Evolutionary conservation across 2,113 vertebrate genomes (phyloP), one percentile per base, ranked within the genome.

Genomic region (Oncorhynchus kisutch): DNA sequence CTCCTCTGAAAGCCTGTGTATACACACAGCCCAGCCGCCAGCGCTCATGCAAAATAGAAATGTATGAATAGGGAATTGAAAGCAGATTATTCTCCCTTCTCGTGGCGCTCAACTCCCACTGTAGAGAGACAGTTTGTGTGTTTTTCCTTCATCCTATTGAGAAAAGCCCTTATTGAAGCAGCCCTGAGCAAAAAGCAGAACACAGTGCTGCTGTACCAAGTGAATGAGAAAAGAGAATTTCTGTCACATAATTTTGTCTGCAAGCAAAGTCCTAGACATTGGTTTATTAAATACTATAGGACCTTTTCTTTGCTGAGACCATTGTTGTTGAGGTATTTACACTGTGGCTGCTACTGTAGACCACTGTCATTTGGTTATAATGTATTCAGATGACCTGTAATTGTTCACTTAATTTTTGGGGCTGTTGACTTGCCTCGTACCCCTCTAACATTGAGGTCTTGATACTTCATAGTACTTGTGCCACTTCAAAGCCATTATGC

Each of bases 31-130:
- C 39, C 80, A 72, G 59, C 59, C 75, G 5, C 78, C 1, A 11
- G 82, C 78, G 79, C 59, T 24, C 73, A 45, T 79, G 65, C 1
- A 4, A 77, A 82, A 78, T 87, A 78, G 77, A 88, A 86, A 87
- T 82, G 66, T 82, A 59, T 78, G 74, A 59, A 80, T 45, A 76
- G 3, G 54, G 57, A 72, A 77, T 45, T 54, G 81, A 70, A 79
- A 77, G 65, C 66, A 60, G 75, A 72, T 80, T 73, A 80, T 77
- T 73, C 20, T 62, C 54, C 48, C 20, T 51, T 73, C 85, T 59
- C n/a, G 79, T 79, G 73, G 80, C 70, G 75, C 74, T 11, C 27
- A 69, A 59, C 79, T 86, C 82, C 82, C 70, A 68, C 79, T 79
- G 76, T 64, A 77, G 67, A 12, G 78, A 70, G 39, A 45, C 9